Evolutionary conservation across 2,113 vertebrate genomes (phyloP).

Genomic region (Dryoscopus gambensis): DNA sequence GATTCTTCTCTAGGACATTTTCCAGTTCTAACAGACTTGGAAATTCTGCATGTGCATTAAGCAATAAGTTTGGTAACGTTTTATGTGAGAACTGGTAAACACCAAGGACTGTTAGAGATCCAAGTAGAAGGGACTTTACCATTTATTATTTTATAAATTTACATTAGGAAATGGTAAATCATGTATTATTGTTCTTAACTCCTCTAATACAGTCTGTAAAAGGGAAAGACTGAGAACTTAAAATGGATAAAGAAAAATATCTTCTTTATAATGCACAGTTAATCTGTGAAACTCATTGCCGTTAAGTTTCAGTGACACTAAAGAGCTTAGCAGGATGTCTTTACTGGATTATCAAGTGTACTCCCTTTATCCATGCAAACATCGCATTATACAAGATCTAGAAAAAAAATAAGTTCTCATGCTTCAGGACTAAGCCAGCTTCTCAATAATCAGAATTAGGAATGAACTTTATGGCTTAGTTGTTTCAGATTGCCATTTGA

Average conservation of each 20-base stretch:
- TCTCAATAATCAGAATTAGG: neutral
- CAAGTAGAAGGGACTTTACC: neutral
- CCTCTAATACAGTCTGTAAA: neutral
- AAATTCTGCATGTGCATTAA: neutral
- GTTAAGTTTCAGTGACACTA: neutral
- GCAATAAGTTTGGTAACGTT: neutral
- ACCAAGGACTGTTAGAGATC: neutral
- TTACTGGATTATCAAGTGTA: constrained; percentile 19
- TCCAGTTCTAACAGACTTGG: neutral
- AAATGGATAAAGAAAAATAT: neutral
- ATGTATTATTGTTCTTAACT: neutral
- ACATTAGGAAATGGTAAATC: neutral
- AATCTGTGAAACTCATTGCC: constrained; percentile 17
- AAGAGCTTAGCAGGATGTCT: constrained; percentile 38
- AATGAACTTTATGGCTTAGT: neutral
- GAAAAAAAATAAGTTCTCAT: neutral
- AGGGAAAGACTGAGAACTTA: neutral
- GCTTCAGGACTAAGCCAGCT: neutral
- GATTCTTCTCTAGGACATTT: neutral
- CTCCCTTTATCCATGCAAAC: constrained; percentile 8
- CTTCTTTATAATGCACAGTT: neutral
- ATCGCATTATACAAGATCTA: neutral
- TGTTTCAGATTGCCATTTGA: neutral
- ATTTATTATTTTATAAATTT: neutral
- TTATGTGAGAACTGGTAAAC: neutral